Evolutionary conservation across 2,888 invertebrate genomes (phyloP).

Genomic region (Patella depressa): DNA sequence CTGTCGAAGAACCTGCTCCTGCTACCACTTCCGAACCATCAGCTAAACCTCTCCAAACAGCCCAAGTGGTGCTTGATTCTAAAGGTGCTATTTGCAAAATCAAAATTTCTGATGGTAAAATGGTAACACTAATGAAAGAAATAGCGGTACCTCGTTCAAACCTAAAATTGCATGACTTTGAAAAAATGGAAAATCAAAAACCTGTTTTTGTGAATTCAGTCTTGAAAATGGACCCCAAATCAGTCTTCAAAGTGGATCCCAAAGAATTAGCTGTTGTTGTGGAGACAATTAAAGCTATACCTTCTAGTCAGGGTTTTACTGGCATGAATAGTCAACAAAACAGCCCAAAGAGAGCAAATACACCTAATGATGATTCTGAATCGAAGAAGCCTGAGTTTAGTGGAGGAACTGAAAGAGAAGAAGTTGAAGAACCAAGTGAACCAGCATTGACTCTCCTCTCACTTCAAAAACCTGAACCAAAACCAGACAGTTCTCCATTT

Average conservation of each 20-base stretch:
- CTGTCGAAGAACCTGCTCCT: conserved; percentile 1
- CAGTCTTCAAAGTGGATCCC: background rate
- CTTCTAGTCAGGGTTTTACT: conserved; percentile 45
- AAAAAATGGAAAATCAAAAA: background rate
- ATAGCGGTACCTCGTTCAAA: background rate
- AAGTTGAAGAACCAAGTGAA: background rate
- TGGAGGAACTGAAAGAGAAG: conserved; percentile 1
- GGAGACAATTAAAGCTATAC: conserved; percentile 48
- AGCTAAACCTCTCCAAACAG: background rate
- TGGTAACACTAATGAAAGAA: background rate
- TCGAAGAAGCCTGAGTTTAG: background rate
- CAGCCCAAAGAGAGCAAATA: conserved; percentile 44
- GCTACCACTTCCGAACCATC: background rate
- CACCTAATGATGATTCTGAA: conserved; percentile 5
- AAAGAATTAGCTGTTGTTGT: conserved; percentile 49
- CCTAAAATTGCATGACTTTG: background rate
- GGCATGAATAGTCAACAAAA: conserved; percentile 56
- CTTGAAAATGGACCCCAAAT: background rate
- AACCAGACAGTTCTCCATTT: background rate
- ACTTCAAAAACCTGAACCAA: background rate
- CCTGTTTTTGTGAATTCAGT: background rate
- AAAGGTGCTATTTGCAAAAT: conserved; percentile 11
- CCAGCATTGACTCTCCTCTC: background rate
- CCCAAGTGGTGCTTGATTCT: background rate
- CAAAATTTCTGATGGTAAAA: background rate